phyloP scores from a whole-genome alignment of 2,113 vertebrate genomes.

The Micronycteris hirsuta region DNA sequence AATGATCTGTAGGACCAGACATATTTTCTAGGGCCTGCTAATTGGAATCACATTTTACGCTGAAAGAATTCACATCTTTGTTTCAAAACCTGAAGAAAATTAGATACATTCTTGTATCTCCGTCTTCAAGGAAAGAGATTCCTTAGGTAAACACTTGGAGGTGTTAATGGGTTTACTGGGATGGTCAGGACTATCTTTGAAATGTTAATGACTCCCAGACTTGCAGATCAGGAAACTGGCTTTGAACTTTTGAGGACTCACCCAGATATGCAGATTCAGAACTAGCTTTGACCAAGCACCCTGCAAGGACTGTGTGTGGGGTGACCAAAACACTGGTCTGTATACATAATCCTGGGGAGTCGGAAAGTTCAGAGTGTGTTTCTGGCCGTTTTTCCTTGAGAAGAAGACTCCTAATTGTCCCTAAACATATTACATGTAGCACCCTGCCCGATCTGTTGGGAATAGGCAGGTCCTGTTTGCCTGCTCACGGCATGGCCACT shows the following conservation, averaged over 20 bases:
- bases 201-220: constrained; percentile 8
- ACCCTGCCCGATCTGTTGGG: background rate
- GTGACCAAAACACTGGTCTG: background rate
- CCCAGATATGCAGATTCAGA: background rate
- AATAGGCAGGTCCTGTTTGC: background rate
- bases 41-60: background rate
- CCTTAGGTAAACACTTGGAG: background rate
- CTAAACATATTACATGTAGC: background rate
- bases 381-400: background rate
- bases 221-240: background rate
- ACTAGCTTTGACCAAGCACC: background rate
- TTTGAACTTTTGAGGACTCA: constrained; percentile 12
- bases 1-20: background rate
- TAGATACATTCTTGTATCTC: background rate
- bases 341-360: background rate
- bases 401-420: background rate
- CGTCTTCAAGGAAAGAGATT: background rate
- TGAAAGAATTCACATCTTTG: background rate
- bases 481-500: accelerated
- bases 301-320: background rate
- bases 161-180: background rate
- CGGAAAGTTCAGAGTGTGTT: background rate
- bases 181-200: background rate
- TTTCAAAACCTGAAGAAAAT: background rate
- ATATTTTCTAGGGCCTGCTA: background rate